Evolutionary conservation across 2,797 vertebrate genomes (phyloP).

Genomic region (Molossus molossus): DNA sequence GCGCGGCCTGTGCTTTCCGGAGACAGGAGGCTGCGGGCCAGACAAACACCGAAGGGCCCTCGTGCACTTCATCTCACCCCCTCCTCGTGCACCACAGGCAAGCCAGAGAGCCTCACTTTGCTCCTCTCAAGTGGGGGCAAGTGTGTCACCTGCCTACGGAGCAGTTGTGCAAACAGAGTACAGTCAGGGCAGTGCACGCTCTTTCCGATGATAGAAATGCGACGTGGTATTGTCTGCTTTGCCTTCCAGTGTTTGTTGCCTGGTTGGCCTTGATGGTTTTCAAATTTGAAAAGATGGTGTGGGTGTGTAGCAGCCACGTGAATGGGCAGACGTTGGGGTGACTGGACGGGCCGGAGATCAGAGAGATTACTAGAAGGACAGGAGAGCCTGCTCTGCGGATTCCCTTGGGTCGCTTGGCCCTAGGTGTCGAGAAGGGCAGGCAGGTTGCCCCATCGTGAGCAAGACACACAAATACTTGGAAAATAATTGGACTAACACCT

Average conservation of each 20-base stretch:
- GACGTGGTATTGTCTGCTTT: neutral
- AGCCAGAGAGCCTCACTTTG: neutral
- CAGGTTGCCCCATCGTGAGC: neutral
- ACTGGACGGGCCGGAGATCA: neutral
- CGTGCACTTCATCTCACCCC: neutral
- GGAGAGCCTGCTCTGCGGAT: neutral
- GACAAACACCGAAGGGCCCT: neutral
- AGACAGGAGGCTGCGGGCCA: neutral
- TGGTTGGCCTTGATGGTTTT: neutral
- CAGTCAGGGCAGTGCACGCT: neutral
- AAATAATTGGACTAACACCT: fast-evolving
- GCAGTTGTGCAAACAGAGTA: neutral
- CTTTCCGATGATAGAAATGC: neutral
- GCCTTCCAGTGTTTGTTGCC: neutral
- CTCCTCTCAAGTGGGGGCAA: neutral
- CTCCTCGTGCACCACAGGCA: neutral
- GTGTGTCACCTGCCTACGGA: neutral
- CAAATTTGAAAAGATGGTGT: neutral
- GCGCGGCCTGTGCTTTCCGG: neutral
- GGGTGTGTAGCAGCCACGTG: neutral
- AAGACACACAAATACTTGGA: neutral
- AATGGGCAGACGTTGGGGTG: neutral
- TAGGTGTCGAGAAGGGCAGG: neutral
- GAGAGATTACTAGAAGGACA: neutral
- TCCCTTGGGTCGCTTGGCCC: neutral